Percentiles rank a stretch among this genome's conserved stretches.
Evolutionary conservation across 2,888 invertebrate genomes (phyloP).

Genomic region (Tineola bisselliella): DNA sequence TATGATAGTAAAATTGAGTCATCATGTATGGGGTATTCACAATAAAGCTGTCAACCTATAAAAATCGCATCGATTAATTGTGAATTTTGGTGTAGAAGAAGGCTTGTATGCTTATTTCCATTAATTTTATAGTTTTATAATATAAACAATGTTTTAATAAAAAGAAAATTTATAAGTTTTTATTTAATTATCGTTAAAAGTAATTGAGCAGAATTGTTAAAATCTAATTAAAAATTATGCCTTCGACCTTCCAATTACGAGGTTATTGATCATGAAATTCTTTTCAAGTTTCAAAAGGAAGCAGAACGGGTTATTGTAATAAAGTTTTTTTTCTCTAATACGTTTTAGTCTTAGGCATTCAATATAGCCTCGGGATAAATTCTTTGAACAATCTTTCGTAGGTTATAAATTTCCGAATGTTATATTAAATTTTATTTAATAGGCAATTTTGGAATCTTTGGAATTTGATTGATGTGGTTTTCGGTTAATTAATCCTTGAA

Average conservation of each 20-base stretch:
- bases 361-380: conserved; percentile 2
- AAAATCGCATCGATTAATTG: too few relatives aligned
- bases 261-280: not conserved
- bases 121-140: too few relatives aligned
- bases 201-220: not conserved
- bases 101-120: too few relatives aligned
- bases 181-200: not conserved
- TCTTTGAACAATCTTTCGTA: not conserved
- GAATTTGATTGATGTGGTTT: conserved; percentile 6
- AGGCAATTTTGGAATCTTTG: not conserved
- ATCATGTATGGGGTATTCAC: too few relatives aligned
- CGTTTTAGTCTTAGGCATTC: not conserved
- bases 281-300: not conserved
- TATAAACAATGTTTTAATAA: too few relatives aligned
- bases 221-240: not conserved
- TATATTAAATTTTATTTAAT: conserved; percentile 4
- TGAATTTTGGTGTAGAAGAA: too few relatives aligned
- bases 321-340: not conserved
- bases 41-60: too few relatives aligned
- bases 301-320: not conserved
- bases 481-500: not conserved
- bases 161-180: too few relatives aligned
- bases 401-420: conserved; percentile 3
- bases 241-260: not conserved
- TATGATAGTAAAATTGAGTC: too few relatives aligned